Percentiles rank a stretch among this genome's conserved stretches.
phyloP scores from a whole-genome alignment of 2,888 invertebrate species.

The Hyposoter didymator region DNA sequence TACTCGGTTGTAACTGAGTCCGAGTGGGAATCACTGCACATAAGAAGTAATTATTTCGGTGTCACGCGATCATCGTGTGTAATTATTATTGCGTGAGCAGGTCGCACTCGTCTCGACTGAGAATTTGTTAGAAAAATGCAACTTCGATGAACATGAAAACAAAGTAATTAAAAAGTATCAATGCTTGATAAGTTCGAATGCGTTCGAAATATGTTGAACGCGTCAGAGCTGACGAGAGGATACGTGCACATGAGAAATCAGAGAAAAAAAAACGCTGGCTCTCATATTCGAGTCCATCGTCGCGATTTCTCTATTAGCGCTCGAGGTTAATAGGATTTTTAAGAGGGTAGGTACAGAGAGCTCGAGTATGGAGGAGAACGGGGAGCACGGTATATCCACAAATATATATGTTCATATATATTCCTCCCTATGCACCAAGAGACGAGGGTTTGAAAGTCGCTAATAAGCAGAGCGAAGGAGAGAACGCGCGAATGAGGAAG shows the following conservation, averaged over 20 bases:
- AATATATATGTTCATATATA: slow-evolving; percentile 5
- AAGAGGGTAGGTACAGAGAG: slow-evolving; percentile 66
- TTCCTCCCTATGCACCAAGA: slow-evolving; percentile 34
- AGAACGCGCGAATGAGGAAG: slow-evolving; percentile 26
- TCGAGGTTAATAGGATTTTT: slow-evolving; percentile 74
- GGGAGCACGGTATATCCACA: neutral
- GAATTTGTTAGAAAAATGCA: neutral
- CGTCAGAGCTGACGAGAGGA: slow-evolving; percentile 17
- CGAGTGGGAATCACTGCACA: neutral
- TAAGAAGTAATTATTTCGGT: neutral
- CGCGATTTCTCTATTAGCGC: slow-evolving; percentile 73
- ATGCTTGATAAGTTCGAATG: neutral
- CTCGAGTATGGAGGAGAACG: neutral
- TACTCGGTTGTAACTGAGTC: neutral
- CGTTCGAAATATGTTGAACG: neutral
- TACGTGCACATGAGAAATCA: slow-evolving; percentile 13
- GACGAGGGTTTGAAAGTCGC: slow-evolving; percentile 70
- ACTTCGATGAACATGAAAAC: neutral
- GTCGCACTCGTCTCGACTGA: neutral
- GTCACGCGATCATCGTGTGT: neutral
- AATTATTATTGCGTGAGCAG: neutral
- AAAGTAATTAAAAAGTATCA: slow-evolving; percentile 24
- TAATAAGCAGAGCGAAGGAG: slow-evolving; percentile 67
- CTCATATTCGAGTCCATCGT: slow-evolving; percentile 68
- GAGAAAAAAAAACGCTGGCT: slow-evolving; percentile 12